phyloP scores from a whole-genome alignment of 2,888 invertebrate genomes.

The Dasysyrphus tricinctus region DNA sequence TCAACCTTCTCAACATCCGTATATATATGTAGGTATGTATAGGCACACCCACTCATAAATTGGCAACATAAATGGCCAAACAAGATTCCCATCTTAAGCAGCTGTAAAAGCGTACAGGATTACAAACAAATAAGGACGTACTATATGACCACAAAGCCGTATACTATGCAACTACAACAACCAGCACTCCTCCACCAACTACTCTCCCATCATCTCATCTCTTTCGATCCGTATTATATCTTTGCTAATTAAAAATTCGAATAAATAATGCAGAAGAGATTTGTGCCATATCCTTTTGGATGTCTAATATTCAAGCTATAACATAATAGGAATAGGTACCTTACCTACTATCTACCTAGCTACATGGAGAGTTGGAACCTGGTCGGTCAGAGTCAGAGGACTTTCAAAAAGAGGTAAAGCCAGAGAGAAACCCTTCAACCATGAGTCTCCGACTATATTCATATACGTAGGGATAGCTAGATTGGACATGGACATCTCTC shows the following conservation, averaged over 20 bases:
- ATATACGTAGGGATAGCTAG: background rate
- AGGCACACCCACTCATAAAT: conserved; percentile 53
- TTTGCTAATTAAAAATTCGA: conserved; percentile 70
- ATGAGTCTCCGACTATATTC: background rate
- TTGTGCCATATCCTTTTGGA: conserved; percentile 56
- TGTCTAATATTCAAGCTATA: conserved; percentile 54
- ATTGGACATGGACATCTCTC: conserved; percentile 53
- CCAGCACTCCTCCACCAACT: background rate
- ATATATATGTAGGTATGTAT: background rate
- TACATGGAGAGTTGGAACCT: background rate
- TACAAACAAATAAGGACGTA: conserved; percentile 67
- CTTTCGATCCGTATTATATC: conserved; percentile 19
- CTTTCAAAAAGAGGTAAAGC: conserved; percentile 27
- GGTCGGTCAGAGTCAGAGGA: background rate
- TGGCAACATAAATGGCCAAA: conserved; percentile 67
- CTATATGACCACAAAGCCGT: conserved; percentile 24
- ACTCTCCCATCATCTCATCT: conserved; percentile 5
- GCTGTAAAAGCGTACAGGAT: conserved; percentile 66
- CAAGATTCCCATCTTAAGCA: conserved; percentile 74
- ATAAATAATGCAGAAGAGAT: conserved; percentile 74
- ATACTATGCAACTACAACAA: conserved; percentile 7
- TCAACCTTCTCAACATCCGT: background rate
- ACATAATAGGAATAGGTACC: conserved; percentile 7
- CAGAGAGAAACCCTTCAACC: conserved; percentile 9
- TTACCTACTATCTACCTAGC: no score